These are phyloP conservation scores for Leptinotarsa rubiginosa DNA, from an alignment of 2,888 invertebrate genomes.

Conservation along the genomic window DNA sequence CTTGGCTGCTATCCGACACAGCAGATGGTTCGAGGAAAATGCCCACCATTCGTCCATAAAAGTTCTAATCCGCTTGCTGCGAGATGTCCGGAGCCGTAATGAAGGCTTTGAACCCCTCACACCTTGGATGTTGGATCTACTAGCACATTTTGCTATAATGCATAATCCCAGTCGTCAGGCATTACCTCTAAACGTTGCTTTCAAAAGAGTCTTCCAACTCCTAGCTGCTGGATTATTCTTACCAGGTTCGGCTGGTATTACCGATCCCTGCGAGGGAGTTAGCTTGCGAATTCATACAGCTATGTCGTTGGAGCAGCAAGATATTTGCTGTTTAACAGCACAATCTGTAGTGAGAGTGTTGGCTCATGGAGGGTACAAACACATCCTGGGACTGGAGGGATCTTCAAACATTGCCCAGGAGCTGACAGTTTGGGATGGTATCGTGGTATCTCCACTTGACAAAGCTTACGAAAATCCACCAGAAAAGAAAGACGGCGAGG, in stretches of 20 bases:
- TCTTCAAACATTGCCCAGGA: constrained; percentile 74
- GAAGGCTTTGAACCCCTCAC: constrained; percentile 90
- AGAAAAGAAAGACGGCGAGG: constrained; percentile 81
- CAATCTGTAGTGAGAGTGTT: constrained; percentile 93
- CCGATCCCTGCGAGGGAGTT: constrained; percentile 94
- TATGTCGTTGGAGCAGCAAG: constrained; percentile 91
- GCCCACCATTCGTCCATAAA: constrained; percentile 97
- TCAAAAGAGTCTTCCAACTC: constrained; percentile 84
- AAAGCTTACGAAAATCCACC: constrained; percentile 89
- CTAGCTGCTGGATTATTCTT: constrained; percentile 94
- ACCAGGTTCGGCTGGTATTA: constrained; percentile 92
- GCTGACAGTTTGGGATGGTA: constrained; percentile 97
- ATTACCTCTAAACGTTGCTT: constrained; percentile 91
- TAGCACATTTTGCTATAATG: constrained; percentile 96
- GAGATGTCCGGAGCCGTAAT: constrained; percentile 91
- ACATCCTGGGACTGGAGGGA: constrained; percentile 80
- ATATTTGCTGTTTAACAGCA: constrained; percentile 92
- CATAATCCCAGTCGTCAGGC: constrained; percentile 95
- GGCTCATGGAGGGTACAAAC: constrained; percentile 93
- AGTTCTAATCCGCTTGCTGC: constrained; percentile 88
- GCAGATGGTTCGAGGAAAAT: constrained; percentile 98
- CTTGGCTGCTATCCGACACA: constrained; percentile 93
- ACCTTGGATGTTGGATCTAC: constrained; percentile 96
- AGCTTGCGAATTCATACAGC: constrained; percentile 91
- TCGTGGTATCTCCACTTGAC: constrained; percentile 94